These are phyloP conservation scores for Drosophila suzukii DNA, from an alignment of 1,140 invertebrate genomes.

Conservation along the genomic window DNA sequence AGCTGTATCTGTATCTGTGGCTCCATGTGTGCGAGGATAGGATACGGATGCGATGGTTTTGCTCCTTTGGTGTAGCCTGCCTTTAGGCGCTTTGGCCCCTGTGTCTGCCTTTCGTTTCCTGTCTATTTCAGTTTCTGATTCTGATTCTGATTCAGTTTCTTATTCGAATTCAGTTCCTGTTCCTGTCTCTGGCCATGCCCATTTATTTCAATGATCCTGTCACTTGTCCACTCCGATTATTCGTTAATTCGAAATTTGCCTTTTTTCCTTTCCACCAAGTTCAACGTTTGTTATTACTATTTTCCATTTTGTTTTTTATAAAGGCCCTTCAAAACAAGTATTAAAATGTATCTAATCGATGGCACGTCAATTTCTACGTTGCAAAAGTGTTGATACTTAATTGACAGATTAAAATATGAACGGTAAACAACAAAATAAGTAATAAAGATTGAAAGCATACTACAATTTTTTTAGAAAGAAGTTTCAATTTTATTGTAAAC, in stretches of 20 bases:
- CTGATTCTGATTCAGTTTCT: conserved; percentile 21
- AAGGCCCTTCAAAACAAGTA: conserved; percentile 5
- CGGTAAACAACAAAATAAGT: background rate
- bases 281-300: conserved; percentile 8
- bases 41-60: conserved; percentile 4
- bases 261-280: conserved; percentile 3
- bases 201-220: conserved; percentile 40
- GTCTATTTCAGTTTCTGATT: conserved; percentile 18
- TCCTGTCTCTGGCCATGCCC: conserved; percentile 18
- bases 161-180: conserved; percentile 4
- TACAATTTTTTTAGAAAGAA: too few relatives aligned
- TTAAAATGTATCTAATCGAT: conserved; percentile 12
- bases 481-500: too few relatives aligned
- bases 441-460: too few relatives aligned
- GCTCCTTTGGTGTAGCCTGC: conserved; percentile 19
- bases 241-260: conserved; percentile 28
- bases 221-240: conserved; percentile 49
- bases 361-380: background rate
- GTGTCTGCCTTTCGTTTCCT: conserved; percentile 13
- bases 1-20: conserved; percentile 37
- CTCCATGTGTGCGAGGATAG: conserved; percentile 7
- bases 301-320: too few relatives aligned
- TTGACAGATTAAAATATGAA: conserved; percentile 11
- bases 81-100: conserved; percentile 30
- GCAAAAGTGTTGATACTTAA: background rate